Conservation (phyloP, 2,113 vertebrate species). For the Tursiops truncatus region DNA sequence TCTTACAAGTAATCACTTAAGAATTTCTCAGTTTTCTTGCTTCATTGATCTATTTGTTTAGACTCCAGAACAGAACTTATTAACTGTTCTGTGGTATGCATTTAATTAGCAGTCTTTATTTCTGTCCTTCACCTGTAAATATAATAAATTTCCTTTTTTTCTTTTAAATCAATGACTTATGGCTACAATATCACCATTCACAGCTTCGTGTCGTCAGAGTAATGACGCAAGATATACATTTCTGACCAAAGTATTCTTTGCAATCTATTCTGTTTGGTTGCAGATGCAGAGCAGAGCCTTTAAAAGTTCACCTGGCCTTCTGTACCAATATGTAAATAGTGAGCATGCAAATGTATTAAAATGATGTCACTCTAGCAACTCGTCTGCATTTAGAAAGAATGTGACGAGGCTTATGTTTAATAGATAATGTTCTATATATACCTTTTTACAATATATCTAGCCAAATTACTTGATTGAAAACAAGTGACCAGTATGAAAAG, state of each 20-base stretch:
- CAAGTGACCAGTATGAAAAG: neutral
- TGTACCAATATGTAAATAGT: neutral
- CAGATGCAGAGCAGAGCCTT: neutral
- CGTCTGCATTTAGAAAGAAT: neutral
- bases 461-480: neutral
- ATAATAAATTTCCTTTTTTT: slow-evolving; percentile 26
- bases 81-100: neutral
- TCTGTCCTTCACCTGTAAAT: neutral
- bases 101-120: slow-evolving; percentile 36
- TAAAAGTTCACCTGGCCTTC: neutral
- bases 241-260: neutral
- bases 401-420: neutral
- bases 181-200: neutral
- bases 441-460: neutral
- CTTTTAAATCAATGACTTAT: neutral
- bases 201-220: neutral
- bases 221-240: neutral
- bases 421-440: neutral
- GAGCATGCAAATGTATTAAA: neutral
- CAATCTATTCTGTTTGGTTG: neutral
- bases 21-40: neutral
- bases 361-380: neutral
- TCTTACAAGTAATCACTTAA: neutral
- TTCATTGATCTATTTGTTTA: slow-evolving; percentile 11
- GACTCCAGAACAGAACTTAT: neutral